Conservation (phyloP, 2,113 vertebrate genomes). For the Ginglymostoma cirratum region DNA sequence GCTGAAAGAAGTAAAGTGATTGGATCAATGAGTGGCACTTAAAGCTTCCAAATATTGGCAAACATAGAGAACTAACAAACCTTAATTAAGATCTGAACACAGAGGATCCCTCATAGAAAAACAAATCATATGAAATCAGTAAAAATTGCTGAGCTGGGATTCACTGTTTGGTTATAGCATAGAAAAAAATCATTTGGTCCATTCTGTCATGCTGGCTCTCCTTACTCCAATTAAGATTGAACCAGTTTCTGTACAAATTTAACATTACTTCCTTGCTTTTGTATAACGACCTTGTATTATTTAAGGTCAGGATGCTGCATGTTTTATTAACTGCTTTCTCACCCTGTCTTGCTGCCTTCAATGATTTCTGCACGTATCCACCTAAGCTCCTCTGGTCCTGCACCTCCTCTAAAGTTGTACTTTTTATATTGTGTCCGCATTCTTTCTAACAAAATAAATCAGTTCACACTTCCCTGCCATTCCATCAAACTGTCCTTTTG, state of each 20-base stretch:
- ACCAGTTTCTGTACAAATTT: neutral
- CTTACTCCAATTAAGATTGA: neutral
- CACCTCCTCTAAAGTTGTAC: too few relatives aligned
- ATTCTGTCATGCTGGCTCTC: neutral
- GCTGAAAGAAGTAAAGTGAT: too few relatives aligned
- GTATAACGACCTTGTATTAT: neutral
- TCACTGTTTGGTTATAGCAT: neutral
- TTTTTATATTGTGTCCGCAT: too few relatives aligned
- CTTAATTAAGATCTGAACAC: neutral
- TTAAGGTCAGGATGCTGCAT: neutral
- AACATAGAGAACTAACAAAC: neutral
- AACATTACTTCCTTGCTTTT: neutral
- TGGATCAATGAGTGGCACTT: neutral
- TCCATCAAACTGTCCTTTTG: too few relatives aligned
- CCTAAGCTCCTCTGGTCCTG: too few relatives aligned
- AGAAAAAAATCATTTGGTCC: neutral
- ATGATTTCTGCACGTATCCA: too few relatives aligned
- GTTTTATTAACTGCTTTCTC: too few relatives aligned
- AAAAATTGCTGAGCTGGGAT: neutral
- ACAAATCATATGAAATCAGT: neutral
- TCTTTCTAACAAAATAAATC: too few relatives aligned
- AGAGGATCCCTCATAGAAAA: neutral
- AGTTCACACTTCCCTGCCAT: too few relatives aligned
- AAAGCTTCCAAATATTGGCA: too few relatives aligned
- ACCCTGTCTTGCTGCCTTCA: too few relatives aligned